Evolutionary conservation across 2,888 invertebrate species (phyloP).

Genomic region (Hyposoter dolosus): DNA sequence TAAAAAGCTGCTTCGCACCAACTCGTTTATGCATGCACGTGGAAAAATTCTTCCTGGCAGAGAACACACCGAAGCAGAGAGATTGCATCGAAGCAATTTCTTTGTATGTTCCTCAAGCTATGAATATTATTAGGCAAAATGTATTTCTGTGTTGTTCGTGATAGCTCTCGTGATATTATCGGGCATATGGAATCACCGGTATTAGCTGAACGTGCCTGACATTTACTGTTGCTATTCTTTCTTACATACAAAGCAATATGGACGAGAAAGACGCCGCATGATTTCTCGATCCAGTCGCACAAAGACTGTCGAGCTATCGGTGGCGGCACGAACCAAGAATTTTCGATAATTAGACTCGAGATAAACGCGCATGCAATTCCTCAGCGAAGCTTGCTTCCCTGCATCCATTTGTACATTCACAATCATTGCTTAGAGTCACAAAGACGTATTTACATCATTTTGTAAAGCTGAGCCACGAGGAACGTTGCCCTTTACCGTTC

Average conservation of each 20-base stretch:
- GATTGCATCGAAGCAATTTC: conserved; percentile 50
- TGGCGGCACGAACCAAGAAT: conserved; percentile 47
- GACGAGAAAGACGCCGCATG: conserved; percentile 15
- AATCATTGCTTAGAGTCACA: background rate
- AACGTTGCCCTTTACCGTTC: background rate
- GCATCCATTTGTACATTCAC: conserved; percentile 17
- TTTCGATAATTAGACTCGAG: conserved; percentile 61
- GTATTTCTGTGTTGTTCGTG: conserved; percentile 37
- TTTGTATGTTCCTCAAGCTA: conserved; percentile 53
- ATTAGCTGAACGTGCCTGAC: conserved; percentile 38
- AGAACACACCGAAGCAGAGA: conserved; percentile 7
- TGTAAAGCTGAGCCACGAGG: background rate
- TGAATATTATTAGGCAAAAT: conserved; percentile 62
- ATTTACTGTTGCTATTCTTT: conserved; percentile 11
- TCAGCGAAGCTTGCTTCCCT: conserved; percentile 29
- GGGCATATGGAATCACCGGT: conserved; percentile 49
- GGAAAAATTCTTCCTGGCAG: background rate
- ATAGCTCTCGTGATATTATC: conserved; percentile 54
- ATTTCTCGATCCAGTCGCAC: conserved; percentile 55
- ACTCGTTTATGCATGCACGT: background rate
- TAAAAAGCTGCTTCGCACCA: background rate
- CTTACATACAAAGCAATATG: background rate
- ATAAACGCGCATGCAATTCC: conserved; percentile 55
- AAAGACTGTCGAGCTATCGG: conserved; percentile 12
- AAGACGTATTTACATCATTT: background rate